Base-by-base conservation (phyloP, 1,140 invertebrate genomes). In the Zaprionus capensis region DNA sequence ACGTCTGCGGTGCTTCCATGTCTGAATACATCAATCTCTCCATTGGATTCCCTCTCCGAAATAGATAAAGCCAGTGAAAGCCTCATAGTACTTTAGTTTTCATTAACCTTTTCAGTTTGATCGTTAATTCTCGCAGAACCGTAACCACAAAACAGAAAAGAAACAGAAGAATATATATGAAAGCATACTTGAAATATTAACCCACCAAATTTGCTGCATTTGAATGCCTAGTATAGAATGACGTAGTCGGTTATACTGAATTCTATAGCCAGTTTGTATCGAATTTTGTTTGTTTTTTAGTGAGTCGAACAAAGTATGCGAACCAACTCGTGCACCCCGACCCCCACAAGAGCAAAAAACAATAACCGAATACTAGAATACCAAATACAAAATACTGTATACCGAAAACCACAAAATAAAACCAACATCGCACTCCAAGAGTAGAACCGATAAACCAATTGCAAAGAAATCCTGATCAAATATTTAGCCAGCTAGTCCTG, bases 211-310 rank as follows among this genome's bases (percentile, higher is more conserved):
- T 76, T 84, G 81, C 78, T 88, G 81, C 81, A 88, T 90, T 84
- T 81, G 71, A 78, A 84, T 90, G 84, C 78, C 76, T 80, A 82
- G 72, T 66, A 82, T 84, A 84, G 81, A 88, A 90, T 88, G 75
- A 81, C 38, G 69, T 90, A 84, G 81, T 75, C 75, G 72, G 73
- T 78, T 81, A 71, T 80, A 84, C 78, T 72, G 63, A 90, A 76
- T 88, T 88, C 84, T 88, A 81, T 83, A 84, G 87, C 79, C 79
- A 71, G 81, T 88, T 91, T 91, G 86, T 87, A 78, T 92, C 91
- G 81, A 92, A 91, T 92, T 92, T 92, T 85, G 86, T 92, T 92
- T 91, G 91, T 92, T 92, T 92, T 91, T 92, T 91, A 88, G 91
- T 91, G 76, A 82, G 72, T 83, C 91, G 79, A 92, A 87, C 70